Evolutionary conservation across 1,140 invertebrate genomes (phyloP), one percentile per base, ranked within the genome.

Genomic region (Globodera ellingtonae): DNA sequence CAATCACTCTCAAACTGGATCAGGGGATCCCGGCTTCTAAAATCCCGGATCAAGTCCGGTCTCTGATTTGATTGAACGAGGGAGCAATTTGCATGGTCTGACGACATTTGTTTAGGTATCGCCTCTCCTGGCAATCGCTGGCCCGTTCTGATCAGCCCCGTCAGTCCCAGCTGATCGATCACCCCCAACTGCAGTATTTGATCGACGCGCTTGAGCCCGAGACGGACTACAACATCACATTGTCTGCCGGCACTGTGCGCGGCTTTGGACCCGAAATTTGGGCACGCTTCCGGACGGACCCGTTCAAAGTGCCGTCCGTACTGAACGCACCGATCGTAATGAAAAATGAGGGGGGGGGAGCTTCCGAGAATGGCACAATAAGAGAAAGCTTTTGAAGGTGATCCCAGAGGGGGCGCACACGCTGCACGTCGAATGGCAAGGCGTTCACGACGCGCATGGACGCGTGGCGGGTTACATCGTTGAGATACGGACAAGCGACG

Each of bases 231-330:
- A 89, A 89, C 75, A 89, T 89, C 73, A 81, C 78, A 21, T 83
- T 89, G 50, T 82, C 84, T n/a, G 88, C 88, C 47, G 87, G 87
- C 67, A 85, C 85, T 46, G 73, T 76, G 21, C 85, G 79, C 24
- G 85, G 85, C 59, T 85, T 87, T 75, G 84, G 84, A 35, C 86
- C 87, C 44, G 86, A 84, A 75, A 89, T 89, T 77, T 89, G 85
- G 84, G 84, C 87, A n/a, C 82, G 82, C 15, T 89, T 85, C 77
- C 81, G 82, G 10, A 89, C 87, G 62, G 87, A 89, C 82, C 81
- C 86, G 44, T 89, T 89, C 84, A 80, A 84, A 50, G 82, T 88
- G 48, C 88, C 88, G n/a, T 75, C 83, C 66, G 81, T 89, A 66
- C 44, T 83, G 24, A 65, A 77, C 65, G 75, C 75, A 66, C 75